A percentile compares a stretch with the other conserved stretches of the same genome.
phyloP scores from a whole-genome alignment of 2,888 invertebrate species.

The Hymenopus coronatus region DNA sequence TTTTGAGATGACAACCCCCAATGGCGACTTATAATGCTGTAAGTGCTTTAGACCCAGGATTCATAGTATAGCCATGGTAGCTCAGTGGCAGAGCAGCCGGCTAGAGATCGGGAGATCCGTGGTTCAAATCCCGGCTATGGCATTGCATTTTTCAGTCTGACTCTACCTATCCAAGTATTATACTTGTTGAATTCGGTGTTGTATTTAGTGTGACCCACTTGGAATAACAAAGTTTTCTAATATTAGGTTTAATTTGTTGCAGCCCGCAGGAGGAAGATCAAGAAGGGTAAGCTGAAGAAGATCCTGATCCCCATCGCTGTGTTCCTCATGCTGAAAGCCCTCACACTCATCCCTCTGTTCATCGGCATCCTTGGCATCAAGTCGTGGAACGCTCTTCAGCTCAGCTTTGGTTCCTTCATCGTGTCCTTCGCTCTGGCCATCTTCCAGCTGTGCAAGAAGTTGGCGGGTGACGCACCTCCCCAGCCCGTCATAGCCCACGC shows the following conservation, averaged over 20 bases:
- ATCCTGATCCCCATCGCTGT: constrained; percentile 82
- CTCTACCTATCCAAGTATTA: too few species aligned
- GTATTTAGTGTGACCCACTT: background rate
- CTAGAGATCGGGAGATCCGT: too few species aligned
- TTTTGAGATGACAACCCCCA: too few species aligned
- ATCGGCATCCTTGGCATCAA: constrained; percentile 83
- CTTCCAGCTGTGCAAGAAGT: constrained; percentile 86
- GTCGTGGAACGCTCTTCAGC: constrained; percentile 84
- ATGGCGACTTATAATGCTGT: too few species aligned
- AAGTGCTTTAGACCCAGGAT: too few species aligned
- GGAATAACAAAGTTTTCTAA: too few species aligned
- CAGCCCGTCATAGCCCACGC: constrained; percentile 38
- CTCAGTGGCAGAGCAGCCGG: too few species aligned
- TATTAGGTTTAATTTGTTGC: background rate
- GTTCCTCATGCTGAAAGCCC: constrained; percentile 80
- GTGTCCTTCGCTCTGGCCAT: constrained; percentile 81
- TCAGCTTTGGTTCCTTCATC: constrained; percentile 86
- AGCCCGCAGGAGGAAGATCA: constrained; percentile 28
- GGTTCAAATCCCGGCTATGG: too few species aligned
- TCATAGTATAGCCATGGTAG: too few species aligned
- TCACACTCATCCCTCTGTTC: constrained; percentile 81
- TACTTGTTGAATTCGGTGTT: too few species aligned
- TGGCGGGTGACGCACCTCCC: constrained; percentile 68
- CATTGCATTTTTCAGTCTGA: too few species aligned
- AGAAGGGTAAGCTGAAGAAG: constrained; percentile 73